A percentile compares a stretch with the other conserved stretches of the same genome.
Evolutionary conservation across 2,797 vertebrate species (phyloP).

Genomic region (Rhynchonycteris naso): DNA sequence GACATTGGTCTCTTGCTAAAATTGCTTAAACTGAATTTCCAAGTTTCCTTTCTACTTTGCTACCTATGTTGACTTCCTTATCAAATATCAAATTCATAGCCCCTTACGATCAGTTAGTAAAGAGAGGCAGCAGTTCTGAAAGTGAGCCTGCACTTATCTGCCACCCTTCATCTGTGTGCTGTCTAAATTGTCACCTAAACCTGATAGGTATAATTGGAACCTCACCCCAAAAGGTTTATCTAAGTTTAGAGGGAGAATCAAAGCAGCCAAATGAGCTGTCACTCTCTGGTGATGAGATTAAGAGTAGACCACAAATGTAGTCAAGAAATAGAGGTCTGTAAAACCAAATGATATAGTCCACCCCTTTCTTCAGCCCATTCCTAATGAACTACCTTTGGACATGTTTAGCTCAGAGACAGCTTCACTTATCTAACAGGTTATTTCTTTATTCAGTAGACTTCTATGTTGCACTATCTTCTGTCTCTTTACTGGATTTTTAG

Average conservation of each 20-base stretch:
- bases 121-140: neutral
- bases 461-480: neutral
- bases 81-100: neutral
- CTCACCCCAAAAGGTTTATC: neutral
- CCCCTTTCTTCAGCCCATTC: neutral
- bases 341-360: neutral
- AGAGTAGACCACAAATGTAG: neutral
- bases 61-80: neutral
- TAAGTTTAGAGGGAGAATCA: neutral
- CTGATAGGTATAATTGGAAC: neutral
- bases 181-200: neutral
- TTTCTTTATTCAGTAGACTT: neutral
- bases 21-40: constrained; percentile 4
- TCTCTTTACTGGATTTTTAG: neutral
- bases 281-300: neutral
- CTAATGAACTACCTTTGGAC: neutral
- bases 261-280: neutral
- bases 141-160: neutral
- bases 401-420: neutral
- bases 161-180: neutral
- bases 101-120: neutral
- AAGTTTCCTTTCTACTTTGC: constrained; percentile 2
- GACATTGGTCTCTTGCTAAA: constrained; percentile 14
- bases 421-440: neutral
- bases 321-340: neutral